Evolutionary conservation across 2,113 vertebrate species (phyloP).

Genomic region (Microtus richardsoni): DNA sequence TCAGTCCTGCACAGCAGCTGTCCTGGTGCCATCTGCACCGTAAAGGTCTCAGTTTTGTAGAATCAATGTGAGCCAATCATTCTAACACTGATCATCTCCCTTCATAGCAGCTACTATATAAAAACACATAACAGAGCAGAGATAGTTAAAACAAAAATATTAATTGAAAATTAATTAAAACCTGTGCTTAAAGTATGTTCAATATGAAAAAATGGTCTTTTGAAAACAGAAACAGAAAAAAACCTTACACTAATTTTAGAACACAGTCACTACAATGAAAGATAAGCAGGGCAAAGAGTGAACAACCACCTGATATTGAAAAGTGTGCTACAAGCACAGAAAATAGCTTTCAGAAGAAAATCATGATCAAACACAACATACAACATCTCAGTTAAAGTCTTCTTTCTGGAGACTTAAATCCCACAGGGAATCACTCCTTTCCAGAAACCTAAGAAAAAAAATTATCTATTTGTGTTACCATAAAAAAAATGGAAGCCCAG

Average conservation of each 20-base stretch:
- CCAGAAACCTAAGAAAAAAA: constrained; percentile 20
- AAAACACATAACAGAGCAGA: not conserved
- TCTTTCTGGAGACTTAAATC: not conserved
- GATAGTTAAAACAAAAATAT: not conserved
- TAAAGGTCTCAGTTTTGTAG: not conserved
- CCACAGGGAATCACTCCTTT: not conserved
- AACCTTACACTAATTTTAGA: not conserved
- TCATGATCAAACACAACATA: not conserved
- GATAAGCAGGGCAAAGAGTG: not conserved
- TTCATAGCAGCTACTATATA: not conserved
- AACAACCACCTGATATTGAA: not conserved
- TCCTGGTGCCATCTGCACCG: not conserved
- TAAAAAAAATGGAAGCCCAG: not conserved
- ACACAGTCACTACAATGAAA: constrained; percentile 11
- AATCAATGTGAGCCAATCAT: not conserved
- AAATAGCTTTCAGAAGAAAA: constrained; percentile 31
- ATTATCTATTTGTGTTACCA: not conserved
- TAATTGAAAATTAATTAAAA: constrained; percentile 54
- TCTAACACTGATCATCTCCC: not conserved
- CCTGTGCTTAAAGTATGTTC: not conserved
- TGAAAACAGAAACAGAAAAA: constrained; percentile 27
- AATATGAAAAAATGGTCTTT: constrained; percentile 19
- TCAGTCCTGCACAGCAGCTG: not conserved
- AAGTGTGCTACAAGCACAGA: not conserved
- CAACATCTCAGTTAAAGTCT: not conserved